Conservation (phyloP, 2,113 vertebrate genomes). For the Piliocolobus tephrosceles region DNA sequence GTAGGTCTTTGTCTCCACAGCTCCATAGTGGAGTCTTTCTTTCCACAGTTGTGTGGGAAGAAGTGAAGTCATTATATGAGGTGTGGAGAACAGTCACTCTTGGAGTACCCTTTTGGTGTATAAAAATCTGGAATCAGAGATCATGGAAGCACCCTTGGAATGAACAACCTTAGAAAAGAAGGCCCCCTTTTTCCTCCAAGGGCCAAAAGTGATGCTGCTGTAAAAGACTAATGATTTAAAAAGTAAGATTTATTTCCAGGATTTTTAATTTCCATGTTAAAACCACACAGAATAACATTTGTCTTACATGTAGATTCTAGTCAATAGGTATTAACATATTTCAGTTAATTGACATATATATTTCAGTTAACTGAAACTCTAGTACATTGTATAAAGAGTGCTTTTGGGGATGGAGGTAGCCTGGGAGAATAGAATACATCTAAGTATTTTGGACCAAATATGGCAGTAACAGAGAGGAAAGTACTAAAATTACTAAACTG, state of each 20-base stretch:
- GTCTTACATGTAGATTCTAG: neutral
- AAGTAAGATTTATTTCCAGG: neutral
- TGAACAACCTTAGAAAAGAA: neutral
- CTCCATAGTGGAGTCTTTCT: neutral
- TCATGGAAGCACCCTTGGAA: neutral
- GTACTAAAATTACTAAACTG: neutral
- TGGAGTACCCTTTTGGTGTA: neutral
- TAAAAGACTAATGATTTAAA: neutral
- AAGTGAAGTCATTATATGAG: neutral
- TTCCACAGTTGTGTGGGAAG: neutral
- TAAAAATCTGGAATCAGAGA: neutral
- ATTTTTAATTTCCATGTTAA: conserved; percentile 13
- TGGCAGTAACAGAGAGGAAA: neutral
- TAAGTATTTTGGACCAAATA: neutral
- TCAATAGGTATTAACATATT: neutral
- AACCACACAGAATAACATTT: neutral
- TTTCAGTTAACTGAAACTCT: neutral
- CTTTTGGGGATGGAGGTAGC: neutral
- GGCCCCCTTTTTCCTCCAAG: neutral
- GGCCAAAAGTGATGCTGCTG: neutral
- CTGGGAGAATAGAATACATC: neutral
- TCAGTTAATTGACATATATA: neutral
- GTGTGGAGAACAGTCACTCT: neutral
- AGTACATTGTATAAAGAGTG: neutral
- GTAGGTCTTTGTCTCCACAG: neutral